Evolutionary conservation across 2,113 vertebrate species (phyloP).

Genomic region (Tragelaphus scriptus): DNA sequence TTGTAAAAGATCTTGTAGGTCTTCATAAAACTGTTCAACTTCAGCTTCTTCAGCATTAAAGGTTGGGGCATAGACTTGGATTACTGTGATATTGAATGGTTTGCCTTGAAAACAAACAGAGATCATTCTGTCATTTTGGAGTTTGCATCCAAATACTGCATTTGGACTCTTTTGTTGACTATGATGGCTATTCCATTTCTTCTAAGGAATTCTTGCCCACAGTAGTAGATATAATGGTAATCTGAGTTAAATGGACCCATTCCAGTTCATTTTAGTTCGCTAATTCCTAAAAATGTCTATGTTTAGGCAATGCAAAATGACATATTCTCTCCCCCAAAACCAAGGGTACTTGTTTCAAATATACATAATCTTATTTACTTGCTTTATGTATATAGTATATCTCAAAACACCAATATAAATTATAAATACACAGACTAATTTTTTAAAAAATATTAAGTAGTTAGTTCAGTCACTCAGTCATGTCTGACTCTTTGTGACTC

Average conservation of each 20-base stretch:
- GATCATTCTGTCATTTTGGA: not conserved
- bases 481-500: not conserved
- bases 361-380: not conserved
- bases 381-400: not conserved
- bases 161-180: not conserved
- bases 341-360: not conserved
- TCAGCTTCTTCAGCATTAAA: not conserved
- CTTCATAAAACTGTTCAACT: not conserved
- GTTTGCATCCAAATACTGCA: not conserved
- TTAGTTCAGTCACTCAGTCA: not conserved
- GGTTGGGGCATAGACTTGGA: not conserved
- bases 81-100: rapidly evolving
- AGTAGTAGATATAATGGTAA: not conserved
- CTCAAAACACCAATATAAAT: not conserved
- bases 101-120: not conserved
- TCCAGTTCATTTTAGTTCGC: not conserved
- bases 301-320: not conserved
- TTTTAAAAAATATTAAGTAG: not conserved
- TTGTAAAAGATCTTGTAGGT: not conserved
- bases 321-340: not conserved
- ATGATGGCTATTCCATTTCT: not conserved
- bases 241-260: not conserved
- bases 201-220: not conserved
- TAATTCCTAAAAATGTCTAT: not conserved
- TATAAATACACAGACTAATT: not conserved